Evolutionary conservation across 2,888 invertebrate species (phyloP).

Genomic region (Paralinhomoeus sp.): DNA sequence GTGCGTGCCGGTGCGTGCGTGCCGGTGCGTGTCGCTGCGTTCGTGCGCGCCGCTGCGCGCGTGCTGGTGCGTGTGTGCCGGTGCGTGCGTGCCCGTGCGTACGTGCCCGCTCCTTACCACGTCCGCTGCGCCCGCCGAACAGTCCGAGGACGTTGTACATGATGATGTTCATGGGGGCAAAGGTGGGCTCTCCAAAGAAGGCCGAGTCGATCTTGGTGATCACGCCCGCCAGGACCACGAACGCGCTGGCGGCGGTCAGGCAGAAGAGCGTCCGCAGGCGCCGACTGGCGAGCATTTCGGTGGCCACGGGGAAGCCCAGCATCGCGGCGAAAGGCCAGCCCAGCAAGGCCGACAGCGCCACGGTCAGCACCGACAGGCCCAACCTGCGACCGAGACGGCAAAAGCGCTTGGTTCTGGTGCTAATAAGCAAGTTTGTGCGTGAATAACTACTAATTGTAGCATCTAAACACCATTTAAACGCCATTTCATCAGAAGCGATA

Average conservation of each 20-base stretch:
- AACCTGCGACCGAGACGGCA: no score
- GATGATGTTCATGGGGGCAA: slow-evolving; percentile 79
- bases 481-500: no score
- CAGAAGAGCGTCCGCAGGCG: slow-evolving; percentile 4
- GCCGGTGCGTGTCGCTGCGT: no score
- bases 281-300: slow-evolving; percentile 11
- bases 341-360: slow-evolving; percentile 49
- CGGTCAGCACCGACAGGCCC: slow-evolving; percentile 9
- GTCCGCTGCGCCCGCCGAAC: slow-evolving; percentile 55
- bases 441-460: no score
- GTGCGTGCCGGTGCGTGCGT: no score
- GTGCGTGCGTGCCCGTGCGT: no score
- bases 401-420: no score
- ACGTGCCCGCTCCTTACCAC: no score
- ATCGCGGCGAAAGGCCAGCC: slow-evolving; percentile 95
- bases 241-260: slow-evolving; percentile 14
- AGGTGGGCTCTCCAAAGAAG: slow-evolving; percentile 61
- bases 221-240: slow-evolving; percentile 5
- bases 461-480: no score
- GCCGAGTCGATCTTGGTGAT: slow-evolving; percentile 56
- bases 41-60: no score
- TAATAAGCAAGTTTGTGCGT: no score
- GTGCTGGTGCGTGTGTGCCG: no score
- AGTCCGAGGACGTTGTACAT: slow-evolving; percentile 65
- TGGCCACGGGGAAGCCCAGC: slow-evolving; percentile 39